These are phyloP conservation scores for Neoascia interrupta DNA, from an alignment of 2,888 invertebrate species.

Conservation along the genomic window DNA sequence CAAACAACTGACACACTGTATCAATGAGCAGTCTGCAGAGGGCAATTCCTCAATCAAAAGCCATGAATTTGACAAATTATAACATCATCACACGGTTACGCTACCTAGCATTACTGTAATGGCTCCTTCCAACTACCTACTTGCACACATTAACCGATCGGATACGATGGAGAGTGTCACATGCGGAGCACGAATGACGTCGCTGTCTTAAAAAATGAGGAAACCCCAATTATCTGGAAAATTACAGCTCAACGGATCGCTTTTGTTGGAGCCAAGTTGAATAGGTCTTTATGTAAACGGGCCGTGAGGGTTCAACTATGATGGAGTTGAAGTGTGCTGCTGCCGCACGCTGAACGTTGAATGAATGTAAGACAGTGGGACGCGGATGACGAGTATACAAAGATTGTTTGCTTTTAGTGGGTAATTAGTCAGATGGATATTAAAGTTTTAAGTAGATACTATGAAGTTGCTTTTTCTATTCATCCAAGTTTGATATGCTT, in stretches of 20 bases:
- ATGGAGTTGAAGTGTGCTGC: slow-evolving; percentile 15
- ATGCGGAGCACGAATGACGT: neutral
- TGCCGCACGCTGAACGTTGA: neutral
- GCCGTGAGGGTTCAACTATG: slow-evolving; percentile 6
- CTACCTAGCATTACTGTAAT: slow-evolving; percentile 7
- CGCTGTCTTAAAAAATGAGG: slow-evolving; percentile 24
- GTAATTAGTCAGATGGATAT: slow-evolving; percentile 26
- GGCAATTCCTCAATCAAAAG: neutral
- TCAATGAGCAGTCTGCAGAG: neutral
- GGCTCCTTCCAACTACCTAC: too few relatives aligned
- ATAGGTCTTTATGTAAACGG: slow-evolving; percentile 35
- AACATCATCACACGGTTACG: slow-evolving; percentile 7
- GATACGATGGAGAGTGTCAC: neutral
- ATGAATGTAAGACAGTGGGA: slow-evolving; percentile 12
- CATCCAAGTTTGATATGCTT: too few relatives aligned
- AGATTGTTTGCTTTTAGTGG: slow-evolving; percentile 31
- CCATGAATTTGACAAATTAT: neutral
- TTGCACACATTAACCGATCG: slow-evolving; percentile 29
- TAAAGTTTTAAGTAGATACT: too few relatives aligned
- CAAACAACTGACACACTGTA: neutral
- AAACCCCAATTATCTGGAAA: slow-evolving; percentile 33
- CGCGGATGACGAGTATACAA: slow-evolving; percentile 6
- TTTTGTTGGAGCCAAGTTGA: slow-evolving; percentile 2
- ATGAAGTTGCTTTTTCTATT: too few relatives aligned
- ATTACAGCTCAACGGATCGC: slow-evolving; percentile 18